These are phyloP conservation scores for Girardia tigrina DNA, from an alignment of 2,888 invertebrate genomes.

Conservation along the genomic window DNA sequence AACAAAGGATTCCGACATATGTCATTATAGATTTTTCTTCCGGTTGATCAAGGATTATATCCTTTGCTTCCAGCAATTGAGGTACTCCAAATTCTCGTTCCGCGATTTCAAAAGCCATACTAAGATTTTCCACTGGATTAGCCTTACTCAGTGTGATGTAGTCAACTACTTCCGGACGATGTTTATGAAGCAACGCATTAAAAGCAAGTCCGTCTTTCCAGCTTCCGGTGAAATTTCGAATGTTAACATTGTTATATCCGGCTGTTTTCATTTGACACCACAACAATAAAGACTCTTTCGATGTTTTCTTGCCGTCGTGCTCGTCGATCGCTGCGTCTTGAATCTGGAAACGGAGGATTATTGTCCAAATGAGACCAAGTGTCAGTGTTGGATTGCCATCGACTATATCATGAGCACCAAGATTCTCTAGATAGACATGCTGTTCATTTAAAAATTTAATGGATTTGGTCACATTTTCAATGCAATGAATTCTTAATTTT, in stretches of 20 bases:
- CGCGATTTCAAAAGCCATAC: conserved; percentile 86
- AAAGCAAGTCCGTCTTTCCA: conserved; percentile 98
- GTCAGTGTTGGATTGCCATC: conserved; percentile 92
- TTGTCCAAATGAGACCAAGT: conserved; percentile 98
- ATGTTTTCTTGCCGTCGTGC: conserved; percentile 58
- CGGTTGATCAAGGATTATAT: conserved; percentile 92
- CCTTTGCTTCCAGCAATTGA: conserved; percentile 50
- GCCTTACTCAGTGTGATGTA: conserved; percentile 70
- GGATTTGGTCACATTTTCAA: conserved; percentile 99
- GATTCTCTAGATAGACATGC: conserved; percentile 93
- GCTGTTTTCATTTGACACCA: conserved; percentile 99
- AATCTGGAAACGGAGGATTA: conserved; percentile 87
- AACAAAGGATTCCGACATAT: conserved; percentile 98
- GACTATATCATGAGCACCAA: conserved; percentile 96
- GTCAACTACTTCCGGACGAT: conserved; percentile 72
- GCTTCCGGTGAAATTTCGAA: conserved; percentile 92
- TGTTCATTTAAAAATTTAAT: conserved; percentile 91
- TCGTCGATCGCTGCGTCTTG: conserved; percentile 75
- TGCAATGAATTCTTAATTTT: conserved; percentile 98
- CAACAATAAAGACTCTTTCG: conserved; percentile 68
- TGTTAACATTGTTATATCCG: conserved; percentile 96
- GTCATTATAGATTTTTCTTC: conserved; percentile 99
- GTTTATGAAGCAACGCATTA: conserved; percentile 91
- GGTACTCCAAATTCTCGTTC: conserved; percentile 55
- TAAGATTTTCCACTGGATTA: conserved; percentile 82